Evolutionary conservation across 2,797 vertebrate species (phyloP), one percentile per base, ranked within the genome.

Genomic region (Setipinna tenuifilis): DNA sequence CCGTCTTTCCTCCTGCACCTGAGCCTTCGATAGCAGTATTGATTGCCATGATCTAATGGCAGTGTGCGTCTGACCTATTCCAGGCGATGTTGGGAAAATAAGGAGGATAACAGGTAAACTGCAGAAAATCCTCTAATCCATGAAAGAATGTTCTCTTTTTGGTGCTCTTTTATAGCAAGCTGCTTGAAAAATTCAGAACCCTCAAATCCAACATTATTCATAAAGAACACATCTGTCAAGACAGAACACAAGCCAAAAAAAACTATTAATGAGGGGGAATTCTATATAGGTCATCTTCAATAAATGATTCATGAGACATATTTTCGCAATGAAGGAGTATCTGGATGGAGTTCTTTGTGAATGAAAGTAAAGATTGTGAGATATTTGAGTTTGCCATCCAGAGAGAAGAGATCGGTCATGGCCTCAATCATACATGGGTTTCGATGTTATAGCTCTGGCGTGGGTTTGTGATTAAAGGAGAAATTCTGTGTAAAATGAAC

Each of bases 241-340:
- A 78, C 7, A 41, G 14, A 78, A 44, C 71, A 44, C 31, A 44
- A 44, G 71, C 35, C 71, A 78, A 78, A 44, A 75, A 41, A 35
- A 75, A 6, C 3, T 25, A 6, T 78, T 78, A 78, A 78, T 78
- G 71, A 78, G 71, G 44, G 71, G 10, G 9, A 78, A 78, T 19
- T 44, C 35, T 41, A 78, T 44, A 41, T 41, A 78, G 71, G 71
- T 19, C 41, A 19, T 41, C 31, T 75, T 17, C 44, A 19, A 78
- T 78, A 78, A 78, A 78, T 44, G 35, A 78, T 78, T 78, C 71
- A 78, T 78, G 71, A 78, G 71, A 17, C 71, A 41, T 21, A 35
- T 78, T 78, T 44, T 44, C 14, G 28, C 41, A 78, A 44, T 78
- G 71, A 78, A 78, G 71, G 16, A 78, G 31, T 31, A 21, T 19